Evolutionary conservation across 2,113 vertebrate genomes (phyloP).

Genomic region (Xenus cinereus): DNA sequence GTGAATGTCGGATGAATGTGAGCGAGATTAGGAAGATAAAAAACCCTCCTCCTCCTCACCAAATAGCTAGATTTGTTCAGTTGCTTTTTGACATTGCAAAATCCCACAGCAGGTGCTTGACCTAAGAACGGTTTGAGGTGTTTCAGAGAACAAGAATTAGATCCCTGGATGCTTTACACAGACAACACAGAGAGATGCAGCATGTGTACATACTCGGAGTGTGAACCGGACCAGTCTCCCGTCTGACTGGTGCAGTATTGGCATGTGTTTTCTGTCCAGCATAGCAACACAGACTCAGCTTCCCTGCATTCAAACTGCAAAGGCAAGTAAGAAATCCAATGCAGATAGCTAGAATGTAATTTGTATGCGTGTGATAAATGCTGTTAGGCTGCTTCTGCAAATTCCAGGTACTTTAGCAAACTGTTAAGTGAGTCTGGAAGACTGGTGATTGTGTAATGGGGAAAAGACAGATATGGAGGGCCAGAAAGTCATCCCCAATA

Average conservation of each 20-base stretch:
- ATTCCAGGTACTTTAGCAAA: neutral
- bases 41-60: neutral
- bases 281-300: neutral
- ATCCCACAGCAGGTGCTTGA: neutral
- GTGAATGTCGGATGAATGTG: neutral
- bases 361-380: neutral
- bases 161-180: neutral
- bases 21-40: neutral
- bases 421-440: neutral
- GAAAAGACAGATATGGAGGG: neutral
- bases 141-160: neutral
- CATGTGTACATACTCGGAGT: neutral
- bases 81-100: neutral
- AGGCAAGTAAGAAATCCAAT: neutral
- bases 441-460: neutral
- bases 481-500: neutral
- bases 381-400: neutral
- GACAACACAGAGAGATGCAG: neutral
- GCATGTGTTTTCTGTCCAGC: neutral
- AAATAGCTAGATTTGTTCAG: neutral
- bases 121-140: neutral
- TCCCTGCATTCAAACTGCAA: neutral
- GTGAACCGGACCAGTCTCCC: neutral
- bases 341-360: neutral
- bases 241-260: neutral